phyloP scores from a whole-genome alignment of 2,797 vertebrate genomes.

The Ctenopoma multispine region DNA sequence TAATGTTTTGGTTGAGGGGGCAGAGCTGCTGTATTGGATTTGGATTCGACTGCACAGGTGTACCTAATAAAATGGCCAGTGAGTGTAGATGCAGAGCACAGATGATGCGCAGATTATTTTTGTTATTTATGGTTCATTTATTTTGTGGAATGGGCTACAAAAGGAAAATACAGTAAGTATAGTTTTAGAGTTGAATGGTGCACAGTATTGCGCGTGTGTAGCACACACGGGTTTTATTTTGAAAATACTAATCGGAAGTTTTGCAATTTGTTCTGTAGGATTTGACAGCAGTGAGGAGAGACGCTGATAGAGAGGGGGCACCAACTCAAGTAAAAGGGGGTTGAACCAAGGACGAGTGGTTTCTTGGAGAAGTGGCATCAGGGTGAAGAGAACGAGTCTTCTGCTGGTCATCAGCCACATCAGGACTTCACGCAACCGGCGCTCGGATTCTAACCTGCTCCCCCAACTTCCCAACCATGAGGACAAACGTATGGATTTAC shows the following conservation, averaged over 20 bases:
- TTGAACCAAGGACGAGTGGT: conserved; percentile 89
- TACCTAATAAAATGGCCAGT: no score
- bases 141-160: no score
- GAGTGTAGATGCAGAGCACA: no score
- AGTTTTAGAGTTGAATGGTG: neutral
- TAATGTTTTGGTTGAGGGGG: no score
- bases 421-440: conserved; percentile 51
- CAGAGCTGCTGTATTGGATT: no score
- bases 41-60: no score
- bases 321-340: conserved; percentile 72
- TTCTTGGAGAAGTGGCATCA: conserved; percentile 87
- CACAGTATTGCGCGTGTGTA: no score
- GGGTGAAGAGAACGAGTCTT: conserved; percentile 55
- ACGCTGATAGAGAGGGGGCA: conserved; percentile 66
- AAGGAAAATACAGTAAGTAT: neutral
- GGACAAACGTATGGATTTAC: conserved; percentile 85
- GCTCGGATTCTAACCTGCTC: conserved; percentile 63
- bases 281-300: conserved; percentile 66
- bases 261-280: neutral
- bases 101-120: no score
- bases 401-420: conserved; percentile 49
- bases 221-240: conserved; percentile 57
- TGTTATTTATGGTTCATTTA: no score
- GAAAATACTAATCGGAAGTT: conserved; percentile 54
- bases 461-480: conserved; percentile 61